phyloP scores from a whole-genome alignment of 2,113 vertebrate species.

The Corapipo altera region DNA sequence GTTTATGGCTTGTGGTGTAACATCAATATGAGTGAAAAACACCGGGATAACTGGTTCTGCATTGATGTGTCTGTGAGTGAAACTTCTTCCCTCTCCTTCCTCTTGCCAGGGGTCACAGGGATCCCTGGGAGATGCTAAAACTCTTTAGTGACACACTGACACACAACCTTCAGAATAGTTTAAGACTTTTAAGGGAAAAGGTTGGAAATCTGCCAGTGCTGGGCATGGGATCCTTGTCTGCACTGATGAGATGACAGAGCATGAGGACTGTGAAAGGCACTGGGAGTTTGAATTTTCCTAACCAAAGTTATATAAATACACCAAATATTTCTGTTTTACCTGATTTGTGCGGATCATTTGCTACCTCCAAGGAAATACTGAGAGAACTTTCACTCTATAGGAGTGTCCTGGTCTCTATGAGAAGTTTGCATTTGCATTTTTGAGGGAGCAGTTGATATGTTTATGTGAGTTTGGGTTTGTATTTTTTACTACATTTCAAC shows the following conservation, averaged over 20 bases:
- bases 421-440: background rate
- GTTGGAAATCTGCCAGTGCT: background rate
- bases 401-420: background rate
- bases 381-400: background rate
- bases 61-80: rapidly evolving
- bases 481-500: background rate
- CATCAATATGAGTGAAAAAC: background rate
- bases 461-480: rapidly evolving
- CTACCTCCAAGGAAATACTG: background rate
- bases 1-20: background rate
- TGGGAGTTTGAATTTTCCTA: background rate
- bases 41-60: background rate
- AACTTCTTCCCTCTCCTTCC: background rate
- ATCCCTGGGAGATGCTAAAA: background rate
- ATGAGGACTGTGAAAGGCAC: background rate
- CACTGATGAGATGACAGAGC: background rate
- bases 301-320: background rate
- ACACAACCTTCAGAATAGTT: background rate
- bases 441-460: background rate
- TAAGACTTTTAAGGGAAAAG: background rate
- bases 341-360: background rate
- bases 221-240: background rate
- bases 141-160: background rate
- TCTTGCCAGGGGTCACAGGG: background rate
- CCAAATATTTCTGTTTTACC: background rate